Evolutionary conservation across 2,888 invertebrate genomes (phyloP), one percentile per base, ranked within the genome.

Genomic region (Xanthostigma xanthostigma): DNA sequence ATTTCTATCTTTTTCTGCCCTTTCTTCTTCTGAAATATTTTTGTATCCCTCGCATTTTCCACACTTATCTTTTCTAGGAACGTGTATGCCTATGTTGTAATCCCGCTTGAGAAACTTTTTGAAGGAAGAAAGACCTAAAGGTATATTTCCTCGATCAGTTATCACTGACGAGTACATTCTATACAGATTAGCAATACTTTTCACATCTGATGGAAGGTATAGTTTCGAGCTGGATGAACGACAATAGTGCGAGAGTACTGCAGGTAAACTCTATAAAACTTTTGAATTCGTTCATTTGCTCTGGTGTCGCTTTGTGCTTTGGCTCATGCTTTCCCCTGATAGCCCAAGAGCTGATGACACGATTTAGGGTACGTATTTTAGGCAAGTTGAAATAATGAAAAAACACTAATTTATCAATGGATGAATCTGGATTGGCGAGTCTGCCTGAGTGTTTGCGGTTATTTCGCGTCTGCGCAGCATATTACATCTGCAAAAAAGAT

Each of bases 81-180:
- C 48, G 46, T 53, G 54, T 33, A 54, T 54, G 10, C 48, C 51
- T 41, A 53, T 53, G 41, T 54, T 53, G 46, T 48, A 54, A 41
- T 51, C 14, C 27, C 27, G 17, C 43, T 51, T 51, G 40, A 27
- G 6, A 27, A 27, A 27, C 40, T 46, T 46, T 40, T 13, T 46
- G 40, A 46, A 46, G 33, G 37, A 46, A 3, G 46, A 38, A 46
- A 40, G 17, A 46, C 46, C 39, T 46, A 46, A 40, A 38, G 46
- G 46, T 34, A n/a, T 27, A 46, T 46, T 46, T 27, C 46, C 46
- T 17, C 12, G 17, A 46, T 40, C 12, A 34, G 11, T 40, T 46
- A 46, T 40, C 46, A 41, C 17, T 34, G 46, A 46, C 11, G 46
- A 46, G 40, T 46, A 46, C 39, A 46, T 46, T 40, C 46, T 46